Evolutionary conservation across 1,140 invertebrate genomes (phyloP), one percentile per base, ranked within the genome.

Genomic region (Drosophila ercepeae): DNA sequence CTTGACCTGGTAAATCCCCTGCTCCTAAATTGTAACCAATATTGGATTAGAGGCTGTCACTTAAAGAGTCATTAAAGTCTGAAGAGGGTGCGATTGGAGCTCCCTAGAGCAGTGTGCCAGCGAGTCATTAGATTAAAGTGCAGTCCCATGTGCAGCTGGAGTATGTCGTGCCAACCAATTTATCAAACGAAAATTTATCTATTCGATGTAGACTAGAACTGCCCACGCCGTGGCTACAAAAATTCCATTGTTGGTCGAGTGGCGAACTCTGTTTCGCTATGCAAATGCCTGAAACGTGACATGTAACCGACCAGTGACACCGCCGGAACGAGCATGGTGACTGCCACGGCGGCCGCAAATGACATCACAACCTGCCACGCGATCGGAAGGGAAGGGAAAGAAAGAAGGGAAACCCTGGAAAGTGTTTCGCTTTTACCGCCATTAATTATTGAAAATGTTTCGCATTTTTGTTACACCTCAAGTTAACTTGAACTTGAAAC

Each of bases 251-350:
- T 86, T 55, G 71, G 58, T 25, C 27, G 39, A 67, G 46, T 49
- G 46, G 14, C 27, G 46, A 27, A 52, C 19, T 53, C 21, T 18
- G 61, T 48, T 71, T 63, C 51, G 63, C 41, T 61, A 86, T 84
- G 79, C 81, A 84, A 84, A 84, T 84, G 67, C 48, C 76, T 75
- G 51, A 84, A 84, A 84, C 79, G 79, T 84, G 79, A 84, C 79
- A 86, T 65, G 71, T 75, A 60, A 73, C 72, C 48, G 58, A 73
- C 45, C 41, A 50, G 55, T 27, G 21, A 71, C 27, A 55, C 29
- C 36, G n/a, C 8, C 36, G 1, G 4, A 16, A 7, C 8, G 29
- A 23, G 8, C 41, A 41, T n/a, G 13, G 34, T 36, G 34, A 55
- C 29, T 68, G 53, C 44, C 59, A 75, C 50, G 34, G 50, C 59